Evolutionary conservation across 2,888 invertebrate species (phyloP).

Genomic region (Resseliella maxima): DNA sequence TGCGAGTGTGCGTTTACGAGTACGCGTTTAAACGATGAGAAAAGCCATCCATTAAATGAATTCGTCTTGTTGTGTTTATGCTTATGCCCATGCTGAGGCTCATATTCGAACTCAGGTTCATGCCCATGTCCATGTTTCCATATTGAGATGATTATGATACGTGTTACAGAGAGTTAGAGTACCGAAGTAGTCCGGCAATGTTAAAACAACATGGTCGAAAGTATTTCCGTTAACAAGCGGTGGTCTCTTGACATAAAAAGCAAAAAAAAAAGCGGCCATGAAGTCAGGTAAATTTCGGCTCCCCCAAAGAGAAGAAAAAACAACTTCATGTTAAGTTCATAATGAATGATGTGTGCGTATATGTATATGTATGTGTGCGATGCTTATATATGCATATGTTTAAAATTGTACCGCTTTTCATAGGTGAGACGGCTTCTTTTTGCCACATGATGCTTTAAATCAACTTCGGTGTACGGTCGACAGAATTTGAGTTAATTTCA

Average conservation of each 20-base stretch:
- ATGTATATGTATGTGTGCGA: not conserved
- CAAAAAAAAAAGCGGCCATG: conserved; percentile 5
- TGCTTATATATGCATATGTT: not conserved
- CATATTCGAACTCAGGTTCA: not conserved
- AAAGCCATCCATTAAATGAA: conserved; percentile 3
- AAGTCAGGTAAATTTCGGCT: not conserved
- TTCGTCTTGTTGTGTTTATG: not conserved
- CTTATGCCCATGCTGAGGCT: not conserved
- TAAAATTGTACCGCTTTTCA: not conserved
- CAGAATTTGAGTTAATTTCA: conserved; percentile 37
- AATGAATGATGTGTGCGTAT: conserved; percentile 1
- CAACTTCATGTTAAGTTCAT: not conserved
- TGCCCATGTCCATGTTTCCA: no score
- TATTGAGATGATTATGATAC: no score
- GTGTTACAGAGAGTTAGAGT: not conserved
- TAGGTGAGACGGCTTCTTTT: not conserved
- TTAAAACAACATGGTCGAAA: conserved; percentile 15
- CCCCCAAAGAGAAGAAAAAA: not conserved
- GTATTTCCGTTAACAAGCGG: conserved; percentile 40
- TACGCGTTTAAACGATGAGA: conserved; percentile 12
- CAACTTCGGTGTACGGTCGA: not conserved
- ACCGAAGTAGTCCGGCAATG: not conserved
- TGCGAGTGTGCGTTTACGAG: not conserved
- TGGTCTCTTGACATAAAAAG: conserved; percentile 30
- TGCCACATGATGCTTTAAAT: conserved; percentile 1